phyloP scores from a whole-genome alignment of 2,113 vertebrate genomes.

The Rhinolophus ferrumequinum region DNA sequence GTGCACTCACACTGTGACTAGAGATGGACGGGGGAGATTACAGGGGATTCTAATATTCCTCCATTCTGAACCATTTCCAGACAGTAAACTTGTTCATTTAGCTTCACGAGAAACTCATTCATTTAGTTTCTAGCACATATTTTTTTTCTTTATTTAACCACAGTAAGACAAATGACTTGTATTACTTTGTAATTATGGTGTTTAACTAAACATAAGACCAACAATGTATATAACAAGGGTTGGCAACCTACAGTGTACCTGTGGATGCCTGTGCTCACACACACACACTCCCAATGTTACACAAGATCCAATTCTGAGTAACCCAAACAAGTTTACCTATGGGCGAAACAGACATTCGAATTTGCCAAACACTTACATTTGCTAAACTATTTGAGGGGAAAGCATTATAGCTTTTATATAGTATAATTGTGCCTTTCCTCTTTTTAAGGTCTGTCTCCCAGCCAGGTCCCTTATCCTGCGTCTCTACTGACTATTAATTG shows the following conservation, averaged over 20 bases:
- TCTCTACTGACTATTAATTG: background rate
- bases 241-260: background rate
- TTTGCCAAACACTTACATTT: background rate
- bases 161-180: slow-evolving; percentile 64
- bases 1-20: background rate
- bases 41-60: background rate
- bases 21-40: background rate
- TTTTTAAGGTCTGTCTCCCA: background rate
- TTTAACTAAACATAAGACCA: slow-evolving; percentile 62
- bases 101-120: slow-evolving; percentile 47
- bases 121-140: slow-evolving; percentile 48
- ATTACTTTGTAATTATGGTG: slow-evolving; percentile 66
- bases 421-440: background rate
- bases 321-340: background rate
- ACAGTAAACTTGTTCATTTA: slow-evolving; percentile 23
- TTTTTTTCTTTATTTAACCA: slow-evolving; percentile 55
- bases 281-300: background rate
- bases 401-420: background rate
- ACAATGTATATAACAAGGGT: slow-evolving; percentile 12
- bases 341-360: background rate
- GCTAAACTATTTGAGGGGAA: background rate
- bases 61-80: slow-evolving; percentile 3
- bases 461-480: background rate
- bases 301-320: background rate
- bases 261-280: too few species aligned